These are phyloP conservation scores for Tupaia chinensis DNA, from an alignment of 2,113 vertebrate genomes.

Conservation along the genomic window DNA sequence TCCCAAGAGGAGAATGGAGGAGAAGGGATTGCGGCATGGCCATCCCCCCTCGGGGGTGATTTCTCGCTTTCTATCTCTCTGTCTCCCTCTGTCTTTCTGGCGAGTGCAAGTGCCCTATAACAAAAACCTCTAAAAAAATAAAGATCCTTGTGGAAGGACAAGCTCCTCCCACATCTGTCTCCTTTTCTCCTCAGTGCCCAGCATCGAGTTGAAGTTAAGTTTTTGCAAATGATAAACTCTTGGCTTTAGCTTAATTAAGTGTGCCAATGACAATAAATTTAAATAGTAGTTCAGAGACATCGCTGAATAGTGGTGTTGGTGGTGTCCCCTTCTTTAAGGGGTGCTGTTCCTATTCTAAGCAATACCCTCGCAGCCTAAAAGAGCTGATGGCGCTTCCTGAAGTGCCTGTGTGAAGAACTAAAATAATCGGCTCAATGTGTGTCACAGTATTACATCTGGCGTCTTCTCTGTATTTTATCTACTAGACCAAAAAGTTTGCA, in stretches of 20 bases:
- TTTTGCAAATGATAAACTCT: background rate
- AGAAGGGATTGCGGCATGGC: no score
- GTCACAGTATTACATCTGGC: background rate
- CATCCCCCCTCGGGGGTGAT: no score
- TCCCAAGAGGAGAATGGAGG: no score
- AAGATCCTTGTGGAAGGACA: background rate
- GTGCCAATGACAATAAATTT: background rate
- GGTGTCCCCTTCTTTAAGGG: no score
- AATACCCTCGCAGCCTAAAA: background rate
- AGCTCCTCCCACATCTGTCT: background rate
- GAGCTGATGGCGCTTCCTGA: background rate
- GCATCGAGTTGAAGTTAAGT: background rate
- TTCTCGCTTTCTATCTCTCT: no score
- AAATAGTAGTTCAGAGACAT: background rate
- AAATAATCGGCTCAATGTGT: background rate
- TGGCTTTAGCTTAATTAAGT: background rate
- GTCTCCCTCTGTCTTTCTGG: no score
- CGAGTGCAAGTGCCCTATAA: no score
- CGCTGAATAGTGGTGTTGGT: background rate
- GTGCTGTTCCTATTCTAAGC: background rate
- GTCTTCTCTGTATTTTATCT: conserved; percentile 54
- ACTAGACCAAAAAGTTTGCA: conserved; percentile 89
- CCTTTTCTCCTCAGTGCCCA: background rate
- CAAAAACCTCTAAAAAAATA: no score
- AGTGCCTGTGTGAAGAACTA: background rate